A percentile compares a stretch with the other conserved stretches of the same genome.
Evolutionary conservation across 2,113 vertebrate species (phyloP).

Genomic region (Pogonocichla stellata): DNA sequence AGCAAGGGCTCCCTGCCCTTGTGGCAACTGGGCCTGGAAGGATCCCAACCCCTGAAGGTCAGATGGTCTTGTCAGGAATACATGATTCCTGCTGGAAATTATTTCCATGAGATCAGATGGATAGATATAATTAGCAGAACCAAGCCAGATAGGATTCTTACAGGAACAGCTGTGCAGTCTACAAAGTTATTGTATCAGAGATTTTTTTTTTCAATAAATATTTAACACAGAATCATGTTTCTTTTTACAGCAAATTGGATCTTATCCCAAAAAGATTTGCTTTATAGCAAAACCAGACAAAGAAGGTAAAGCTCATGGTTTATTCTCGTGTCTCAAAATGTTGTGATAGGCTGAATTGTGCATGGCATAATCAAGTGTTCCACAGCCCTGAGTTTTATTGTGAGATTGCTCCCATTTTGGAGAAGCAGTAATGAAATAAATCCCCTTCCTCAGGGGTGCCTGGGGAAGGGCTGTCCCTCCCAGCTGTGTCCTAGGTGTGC

Average conservation of each 20-base stretch:
- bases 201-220: not conserved
- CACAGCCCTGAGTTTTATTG: not conserved
- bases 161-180: not conserved
- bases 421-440: not conserved
- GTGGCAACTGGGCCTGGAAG: conserved; percentile 42
- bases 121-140: conserved; percentile 64
- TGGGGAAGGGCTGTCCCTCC: not conserved
- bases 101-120: conserved; percentile 69
- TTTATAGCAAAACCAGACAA: not conserved
- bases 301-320: not conserved
- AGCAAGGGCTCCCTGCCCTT: not conserved
- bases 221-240: not conserved
- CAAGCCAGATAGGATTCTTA: conserved; percentile 12
- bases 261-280: not conserved
- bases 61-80: conserved; percentile 26
- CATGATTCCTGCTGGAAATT: conserved; percentile 45
- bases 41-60: conserved; percentile 66
- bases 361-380: not conserved
- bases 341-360: not conserved
- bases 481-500: not conserved
- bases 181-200: not conserved
- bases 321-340: not conserved
- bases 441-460: not conserved
- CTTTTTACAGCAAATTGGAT: not conserved
- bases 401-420: not conserved